Evolutionary conservation across 2,113 vertebrate species (phyloP).

Genomic region (Esox niger): DNA sequence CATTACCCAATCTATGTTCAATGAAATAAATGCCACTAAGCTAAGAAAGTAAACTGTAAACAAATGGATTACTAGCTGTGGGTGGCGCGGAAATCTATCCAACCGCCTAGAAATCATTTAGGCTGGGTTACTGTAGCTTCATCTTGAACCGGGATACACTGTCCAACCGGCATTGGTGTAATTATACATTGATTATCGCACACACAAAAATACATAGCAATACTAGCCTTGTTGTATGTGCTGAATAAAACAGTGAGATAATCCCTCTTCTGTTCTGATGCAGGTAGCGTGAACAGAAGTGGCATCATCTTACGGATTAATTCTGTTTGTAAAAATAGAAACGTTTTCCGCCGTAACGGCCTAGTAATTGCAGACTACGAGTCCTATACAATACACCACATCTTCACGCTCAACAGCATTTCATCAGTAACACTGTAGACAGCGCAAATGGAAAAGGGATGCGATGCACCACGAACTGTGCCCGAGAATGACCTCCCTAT

Average conservation of each 20-base stretch:
- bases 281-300: not conserved
- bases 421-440: not conserved
- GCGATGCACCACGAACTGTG: not conserved
- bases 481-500: constrained; percentile 13
- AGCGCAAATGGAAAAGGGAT: constrained; percentile 3
- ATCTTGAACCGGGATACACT: no score
- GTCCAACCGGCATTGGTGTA: not conserved
- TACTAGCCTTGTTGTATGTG: not conserved
- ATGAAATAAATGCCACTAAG: no score
- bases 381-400: not conserved
- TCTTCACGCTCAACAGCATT: no score
- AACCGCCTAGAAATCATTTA: no score
- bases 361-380: not conserved
- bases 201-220: not conserved
- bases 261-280: not conserved
- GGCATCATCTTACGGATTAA: not conserved
- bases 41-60: no score
- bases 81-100: no score
- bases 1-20: no score
- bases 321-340: constrained; percentile 8
- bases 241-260: not conserved
- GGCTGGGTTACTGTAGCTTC: no score
- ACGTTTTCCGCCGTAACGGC: constrained; percentile 9
- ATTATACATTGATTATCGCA: not conserved
- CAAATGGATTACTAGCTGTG: no score